Conservation (phyloP, 92 coral and sea anemone genomes). For the Nematostella vectensis region DNA sequence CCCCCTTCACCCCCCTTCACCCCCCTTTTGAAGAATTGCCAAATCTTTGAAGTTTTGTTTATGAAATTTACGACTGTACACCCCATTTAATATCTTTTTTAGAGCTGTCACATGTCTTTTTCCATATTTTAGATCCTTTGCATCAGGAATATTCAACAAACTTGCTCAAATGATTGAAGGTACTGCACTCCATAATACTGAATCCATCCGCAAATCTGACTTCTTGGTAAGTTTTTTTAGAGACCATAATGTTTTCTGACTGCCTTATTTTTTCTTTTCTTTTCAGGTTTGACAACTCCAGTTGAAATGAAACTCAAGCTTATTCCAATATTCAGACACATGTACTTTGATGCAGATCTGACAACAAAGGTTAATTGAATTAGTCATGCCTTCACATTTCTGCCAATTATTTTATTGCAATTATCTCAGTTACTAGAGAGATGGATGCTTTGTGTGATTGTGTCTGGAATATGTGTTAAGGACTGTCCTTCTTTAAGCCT, state of each 20-base stretch:
- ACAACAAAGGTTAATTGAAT: conserved; percentile 44
- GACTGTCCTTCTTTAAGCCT: too few relatives aligned
- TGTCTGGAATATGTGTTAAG: background rate
- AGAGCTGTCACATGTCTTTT: too few relatives aligned
- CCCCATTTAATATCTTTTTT: too few relatives aligned
- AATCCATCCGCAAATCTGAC: too few relatives aligned
- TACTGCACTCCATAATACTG: conserved; percentile 9
- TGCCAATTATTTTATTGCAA: background rate
- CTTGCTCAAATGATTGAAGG: conserved; percentile 89
- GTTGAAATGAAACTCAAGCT: conserved; percentile 88
- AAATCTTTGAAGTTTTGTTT: too few relatives aligned
- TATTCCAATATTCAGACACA: conserved; percentile 86
- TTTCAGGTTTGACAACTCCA: conserved; percentile 83
- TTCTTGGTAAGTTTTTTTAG: too few relatives aligned
- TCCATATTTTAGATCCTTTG: conserved; percentile 73
- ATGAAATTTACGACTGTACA: too few relatives aligned
- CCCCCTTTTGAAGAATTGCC: too few relatives aligned
- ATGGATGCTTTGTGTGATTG: background rate
- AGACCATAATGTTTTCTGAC: too few relatives aligned
- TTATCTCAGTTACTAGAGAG: too few relatives aligned
- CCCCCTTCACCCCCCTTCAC: too few relatives aligned
- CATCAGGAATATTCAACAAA: conserved; percentile 91
- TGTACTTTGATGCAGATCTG: conserved; percentile 78
- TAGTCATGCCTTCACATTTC: background rate
- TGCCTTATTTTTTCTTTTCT: background rate